Evolutionary conservation across 2,797 vertebrate species (phyloP).

Genomic region (Gila robusta): DNA sequence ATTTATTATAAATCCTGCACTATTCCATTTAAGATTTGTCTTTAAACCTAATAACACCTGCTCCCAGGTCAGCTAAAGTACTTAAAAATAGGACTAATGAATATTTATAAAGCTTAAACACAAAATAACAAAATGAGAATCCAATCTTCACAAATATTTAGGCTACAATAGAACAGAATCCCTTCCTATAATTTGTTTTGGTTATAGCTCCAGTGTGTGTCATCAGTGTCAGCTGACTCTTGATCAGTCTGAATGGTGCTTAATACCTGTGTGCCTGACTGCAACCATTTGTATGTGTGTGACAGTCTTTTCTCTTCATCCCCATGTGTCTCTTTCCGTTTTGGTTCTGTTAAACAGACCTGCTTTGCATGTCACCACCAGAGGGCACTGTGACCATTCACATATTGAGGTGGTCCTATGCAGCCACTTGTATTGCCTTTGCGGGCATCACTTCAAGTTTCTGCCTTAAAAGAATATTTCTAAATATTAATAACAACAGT

Average conservation of each 20-base stretch:
- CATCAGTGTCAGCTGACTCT: constrained; percentile 34
- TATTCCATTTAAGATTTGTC: background rate
- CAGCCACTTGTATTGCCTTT: constrained; percentile 3
- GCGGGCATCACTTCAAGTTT: background rate
- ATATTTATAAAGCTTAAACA: background rate
- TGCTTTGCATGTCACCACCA: constrained; percentile 65
- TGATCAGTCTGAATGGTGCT: constrained; percentile 47
- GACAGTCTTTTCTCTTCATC: background rate
- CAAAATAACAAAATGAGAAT: background rate
- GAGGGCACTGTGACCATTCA: constrained; percentile 66
- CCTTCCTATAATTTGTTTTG: background rate
- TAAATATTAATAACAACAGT: constrained; percentile 20
- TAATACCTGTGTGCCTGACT: constrained; percentile 47
- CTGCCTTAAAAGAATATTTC: constrained; percentile 39
- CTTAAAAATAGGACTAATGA: background rate
- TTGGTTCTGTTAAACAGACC: background rate
- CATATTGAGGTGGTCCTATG: constrained; percentile 8
- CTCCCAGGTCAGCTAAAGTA: background rate
- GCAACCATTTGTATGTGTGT: background rate
- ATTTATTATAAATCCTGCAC: background rate
- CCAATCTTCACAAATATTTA: constrained; percentile 16
- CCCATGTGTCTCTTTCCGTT: background rate
- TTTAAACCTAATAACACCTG: background rate
- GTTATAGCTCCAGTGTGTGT: constrained; percentile 25
- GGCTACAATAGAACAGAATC: constrained; percentile 8